Percentiles rank a stretch among this genome's conserved stretches.
Conservation (phyloP, 2,113 vertebrate genomes). For the Triplophysa tibetana region DNA sequence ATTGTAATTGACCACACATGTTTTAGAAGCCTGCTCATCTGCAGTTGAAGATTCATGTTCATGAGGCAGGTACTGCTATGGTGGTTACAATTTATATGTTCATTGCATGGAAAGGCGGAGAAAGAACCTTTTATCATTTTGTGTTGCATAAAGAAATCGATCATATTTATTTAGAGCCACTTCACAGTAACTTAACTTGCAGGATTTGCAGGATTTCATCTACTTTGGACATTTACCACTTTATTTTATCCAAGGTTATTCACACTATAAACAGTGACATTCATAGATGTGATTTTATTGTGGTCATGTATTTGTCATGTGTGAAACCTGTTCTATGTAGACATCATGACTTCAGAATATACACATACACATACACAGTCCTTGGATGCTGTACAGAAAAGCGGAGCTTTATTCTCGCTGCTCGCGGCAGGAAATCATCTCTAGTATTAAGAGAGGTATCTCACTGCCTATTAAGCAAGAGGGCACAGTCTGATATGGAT, state of each 20-base stretch:
- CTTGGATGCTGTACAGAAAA: neutral
- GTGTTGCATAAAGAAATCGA: neutral
- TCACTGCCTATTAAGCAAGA: slow-evolving; percentile 28
- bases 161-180: neutral
- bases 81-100: no score
- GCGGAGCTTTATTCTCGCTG: slow-evolving; percentile 33
- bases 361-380: neutral
- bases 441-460: slow-evolving; percentile 48
- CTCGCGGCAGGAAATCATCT: slow-evolving; percentile 56
- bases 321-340: neutral
- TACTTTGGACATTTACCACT: no score
- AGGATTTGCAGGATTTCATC: no score
- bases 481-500: slow-evolving; percentile 37
- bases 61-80: no score
- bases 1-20: neutral
- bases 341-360: neutral
- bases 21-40: neutral
- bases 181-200: neutral
- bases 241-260: no score
- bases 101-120: neutral
- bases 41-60: no score
- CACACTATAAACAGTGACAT: no score
- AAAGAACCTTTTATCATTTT: neutral
- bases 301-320: neutral
- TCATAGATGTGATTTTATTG: no score